Conservation (phyloP, 1,140 invertebrate genomes). For the Gryllus bimaculatus region DNA sequence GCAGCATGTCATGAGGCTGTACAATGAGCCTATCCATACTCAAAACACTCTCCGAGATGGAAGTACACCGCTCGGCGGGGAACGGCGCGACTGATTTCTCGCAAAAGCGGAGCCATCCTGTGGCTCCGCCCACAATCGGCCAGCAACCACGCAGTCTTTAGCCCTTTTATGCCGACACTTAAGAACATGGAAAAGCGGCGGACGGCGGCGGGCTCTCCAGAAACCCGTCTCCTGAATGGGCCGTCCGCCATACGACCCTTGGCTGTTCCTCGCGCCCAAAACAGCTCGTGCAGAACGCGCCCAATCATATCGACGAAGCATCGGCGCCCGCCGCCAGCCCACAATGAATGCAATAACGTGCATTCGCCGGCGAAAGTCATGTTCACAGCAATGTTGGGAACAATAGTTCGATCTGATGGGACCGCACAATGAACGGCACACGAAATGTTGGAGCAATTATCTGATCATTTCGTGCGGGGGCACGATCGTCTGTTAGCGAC, state of each 20-base stretch:
- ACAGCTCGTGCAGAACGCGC: not conserved
- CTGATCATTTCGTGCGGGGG: not conserved
- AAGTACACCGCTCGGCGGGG: no score
- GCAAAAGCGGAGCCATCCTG: no score
- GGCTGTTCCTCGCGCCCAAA: not conserved
- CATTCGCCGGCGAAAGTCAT: not conserved
- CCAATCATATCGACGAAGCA: not conserved
- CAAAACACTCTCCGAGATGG: no score
- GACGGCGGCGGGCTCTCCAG: not conserved
- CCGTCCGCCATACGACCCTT: not conserved
- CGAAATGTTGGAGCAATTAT: conserved; percentile 1
- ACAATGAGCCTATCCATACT: no score
- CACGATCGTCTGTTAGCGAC: not conserved
- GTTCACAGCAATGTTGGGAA: not conserved
- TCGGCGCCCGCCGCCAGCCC: not conserved
- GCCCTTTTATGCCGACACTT: no score
- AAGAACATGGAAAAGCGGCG: not conserved
- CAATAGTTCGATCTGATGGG: conserved; percentile 3
- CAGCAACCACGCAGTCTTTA: no score
- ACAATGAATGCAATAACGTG: conserved; percentile 4
- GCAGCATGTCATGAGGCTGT: no score
- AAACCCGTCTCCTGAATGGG: not conserved
- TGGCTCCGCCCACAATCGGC: no score
- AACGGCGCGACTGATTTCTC: no score
- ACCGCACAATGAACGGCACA: not conserved